Conservation (phyloP, 2,888 invertebrate genomes). For the Oscheius sp. region DNA sequence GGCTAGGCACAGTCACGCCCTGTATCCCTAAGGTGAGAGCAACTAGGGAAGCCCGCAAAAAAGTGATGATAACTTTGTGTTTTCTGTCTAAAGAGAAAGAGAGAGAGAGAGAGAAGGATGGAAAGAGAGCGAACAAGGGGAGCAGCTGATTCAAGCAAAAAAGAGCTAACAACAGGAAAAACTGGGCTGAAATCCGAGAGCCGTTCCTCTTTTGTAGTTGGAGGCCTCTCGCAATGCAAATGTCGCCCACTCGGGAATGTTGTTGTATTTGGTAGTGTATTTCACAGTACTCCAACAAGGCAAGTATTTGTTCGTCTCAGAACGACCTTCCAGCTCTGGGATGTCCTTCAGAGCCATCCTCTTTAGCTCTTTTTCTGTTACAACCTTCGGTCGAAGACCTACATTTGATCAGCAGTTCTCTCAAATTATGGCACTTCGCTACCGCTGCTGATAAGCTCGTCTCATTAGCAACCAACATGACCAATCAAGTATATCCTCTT, state of each 20-base stretch:
- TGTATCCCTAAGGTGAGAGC: not conserved
- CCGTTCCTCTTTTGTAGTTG: too few relatives aligned
- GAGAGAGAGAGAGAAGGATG: not conserved
- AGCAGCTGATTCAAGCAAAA: not conserved
- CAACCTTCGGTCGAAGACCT: constrained; percentile 8
- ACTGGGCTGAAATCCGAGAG: not conserved
- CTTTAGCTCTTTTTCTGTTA: not conserved
- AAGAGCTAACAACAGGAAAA: not conserved
- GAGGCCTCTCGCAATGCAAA: too few relatives aligned
- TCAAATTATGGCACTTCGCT: constrained; percentile 10
- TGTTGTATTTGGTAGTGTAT: constrained; percentile 7
- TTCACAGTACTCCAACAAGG: constrained; percentile 11
- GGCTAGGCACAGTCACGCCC: constrained; percentile 14
- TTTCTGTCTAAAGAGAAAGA: not conserved
- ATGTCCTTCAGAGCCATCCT: constrained; percentile 3
- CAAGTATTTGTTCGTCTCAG: constrained; percentile 24
- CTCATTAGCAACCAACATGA: not conserved
- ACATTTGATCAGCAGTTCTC: not conserved
- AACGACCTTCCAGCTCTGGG: not conserved
- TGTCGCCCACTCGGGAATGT: not conserved
- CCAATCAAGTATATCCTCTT: not conserved
- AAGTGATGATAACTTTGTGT: not conserved
- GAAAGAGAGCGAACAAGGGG: not conserved
- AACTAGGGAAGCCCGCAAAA: not conserved
- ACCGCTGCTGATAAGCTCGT: constrained; percentile 8